Evolutionary conservation across 2,113 vertebrate genomes (phyloP), one percentile per base, ranked within the genome.

Genomic region (Megaceryle maxima): DNA sequence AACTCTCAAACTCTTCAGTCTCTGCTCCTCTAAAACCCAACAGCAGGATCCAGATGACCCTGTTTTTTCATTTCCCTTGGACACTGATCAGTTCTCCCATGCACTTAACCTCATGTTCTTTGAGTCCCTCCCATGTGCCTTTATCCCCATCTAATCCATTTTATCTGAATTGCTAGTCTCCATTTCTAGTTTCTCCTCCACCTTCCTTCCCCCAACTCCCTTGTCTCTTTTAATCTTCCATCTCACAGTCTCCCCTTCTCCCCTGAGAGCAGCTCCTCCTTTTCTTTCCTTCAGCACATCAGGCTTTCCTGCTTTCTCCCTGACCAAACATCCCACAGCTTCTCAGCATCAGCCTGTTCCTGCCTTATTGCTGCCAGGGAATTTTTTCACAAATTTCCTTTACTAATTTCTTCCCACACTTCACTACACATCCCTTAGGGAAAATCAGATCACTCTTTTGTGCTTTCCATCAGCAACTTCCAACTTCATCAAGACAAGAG

Each of bases 91-190:
- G 41, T 35, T 91, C 44, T 62, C 44, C 83, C 1, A 0, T 37
- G 56, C 25, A 31, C 44, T 75, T 95, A 91, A 96, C 94, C 90
- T 94, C 44, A 2, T 20, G 15, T 51, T 43, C 35, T 64, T 59
- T 6, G 43, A 75, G 46, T 74, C 16, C 43, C 15, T 75, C 31
- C 39, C 69, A 62, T 48, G 43, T 89, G 88, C 66, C 41, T 93
- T 90, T 92, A 87, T 92, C 69, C 44, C 31, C 3, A 8, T 28
- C 66, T 89, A 92, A 92, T 85, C 88, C 41, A 79, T 91, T 89
- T 88, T 87, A 84, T 66, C 77, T 87, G 80, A 95, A 84, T 92
- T 55, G 13, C 56, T 86, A 77, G 17, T 76, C n/a, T 87, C 55
- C 43, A 35, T 70, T 92, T 84, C 73, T 89, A 41, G 2, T 60